Conservation (phyloP, 2,888 invertebrate genomes). For the Lampropteryx suffumata region DNA sequence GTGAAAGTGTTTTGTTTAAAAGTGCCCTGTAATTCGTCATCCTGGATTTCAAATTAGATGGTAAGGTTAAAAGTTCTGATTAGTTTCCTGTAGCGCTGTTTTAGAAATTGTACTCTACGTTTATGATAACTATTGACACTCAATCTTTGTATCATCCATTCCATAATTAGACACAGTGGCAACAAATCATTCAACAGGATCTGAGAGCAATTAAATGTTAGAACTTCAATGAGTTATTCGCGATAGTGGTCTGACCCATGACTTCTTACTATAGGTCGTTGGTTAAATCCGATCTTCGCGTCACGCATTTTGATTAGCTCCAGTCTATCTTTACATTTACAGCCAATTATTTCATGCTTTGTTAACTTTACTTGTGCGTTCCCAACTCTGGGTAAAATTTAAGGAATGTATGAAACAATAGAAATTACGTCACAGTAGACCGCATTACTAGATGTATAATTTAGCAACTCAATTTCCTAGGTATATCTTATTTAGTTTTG, state of each 20-base stretch:
- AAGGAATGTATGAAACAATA: no score
- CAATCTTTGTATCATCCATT: neutral
- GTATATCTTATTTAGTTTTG: no score
- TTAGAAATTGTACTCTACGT: neutral
- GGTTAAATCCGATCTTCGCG: slow-evolving; percentile 32
- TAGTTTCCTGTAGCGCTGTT: neutral
- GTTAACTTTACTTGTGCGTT: no score
- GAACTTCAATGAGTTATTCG: slow-evolving; percentile 18
- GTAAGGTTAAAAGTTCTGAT: slow-evolving; percentile 43
- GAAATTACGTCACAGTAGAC: no score
- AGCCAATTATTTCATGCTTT: slow-evolving; percentile 7
- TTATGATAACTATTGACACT: neutral
- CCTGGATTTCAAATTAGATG: slow-evolving; percentile 70
- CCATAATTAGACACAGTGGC: neutral
- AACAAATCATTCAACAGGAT: neutral
- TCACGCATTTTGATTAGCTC: slow-evolving; percentile 37
- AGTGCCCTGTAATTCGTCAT: slow-evolving; percentile 45
- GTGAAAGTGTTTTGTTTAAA: slow-evolving; percentile 38
- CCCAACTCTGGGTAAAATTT: no score
- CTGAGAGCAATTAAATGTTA: neutral
- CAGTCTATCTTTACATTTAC: neutral
- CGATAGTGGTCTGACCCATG: slow-evolving; percentile 25
- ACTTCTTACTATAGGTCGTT: slow-evolving; percentile 25
- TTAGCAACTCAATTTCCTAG: no score
- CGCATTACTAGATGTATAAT: no score